Base-by-base conservation (phyloP, 2,888 invertebrate species). In the Thalpophila matura region DNA sequence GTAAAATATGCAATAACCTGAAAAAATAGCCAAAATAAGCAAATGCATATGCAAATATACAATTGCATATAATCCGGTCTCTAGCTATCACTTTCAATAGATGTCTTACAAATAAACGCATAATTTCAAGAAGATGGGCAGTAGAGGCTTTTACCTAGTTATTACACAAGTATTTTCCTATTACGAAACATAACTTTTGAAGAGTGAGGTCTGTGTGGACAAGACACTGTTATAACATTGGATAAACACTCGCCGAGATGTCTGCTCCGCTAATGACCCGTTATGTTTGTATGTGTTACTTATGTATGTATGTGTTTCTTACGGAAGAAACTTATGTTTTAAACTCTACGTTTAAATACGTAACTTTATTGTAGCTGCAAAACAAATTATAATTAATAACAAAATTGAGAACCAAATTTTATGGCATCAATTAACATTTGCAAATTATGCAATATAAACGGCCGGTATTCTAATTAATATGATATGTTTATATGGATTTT, bases 191-290 rank as follows among this genome's bases (percentile, higher is more conserved):
- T 35, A 6, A 22, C 20, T 74, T 74, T 74, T 53, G 33, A 65
- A 65, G 47, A 43, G 43, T 49, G 33, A 14, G 22, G n/a, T n/a
- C 6, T 14, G 37, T 35, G 46, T 43, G 40, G 22, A 27, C 38
- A 51, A 45, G 27, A 35, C 31, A 38, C 42, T 61, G 69, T 74
- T 60, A 74, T 70, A 74, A 51, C 62, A 47, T 33, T 71, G 43
- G 42, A 66, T 49, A 66, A 75, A 75, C 50, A 75, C 12, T 38
- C 16, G 22, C 57, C 4, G 55, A 54, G 29, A n/a, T 49, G 37
- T 26, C 31, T 43, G 58, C 31, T 2, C 47, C 27, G 24, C 42
- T 69, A 62, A 62, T 37, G 24, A 70, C 18, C 12, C 29, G 38
- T 65, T 61, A 69, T 67, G 60, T 10, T 16, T 12, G 29, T 14